A percentile compares a stretch with the other conserved stretches of the same genome.
Conservation (phyloP, 2,113 vertebrate genomes). For the Saguinus midas region DNA sequence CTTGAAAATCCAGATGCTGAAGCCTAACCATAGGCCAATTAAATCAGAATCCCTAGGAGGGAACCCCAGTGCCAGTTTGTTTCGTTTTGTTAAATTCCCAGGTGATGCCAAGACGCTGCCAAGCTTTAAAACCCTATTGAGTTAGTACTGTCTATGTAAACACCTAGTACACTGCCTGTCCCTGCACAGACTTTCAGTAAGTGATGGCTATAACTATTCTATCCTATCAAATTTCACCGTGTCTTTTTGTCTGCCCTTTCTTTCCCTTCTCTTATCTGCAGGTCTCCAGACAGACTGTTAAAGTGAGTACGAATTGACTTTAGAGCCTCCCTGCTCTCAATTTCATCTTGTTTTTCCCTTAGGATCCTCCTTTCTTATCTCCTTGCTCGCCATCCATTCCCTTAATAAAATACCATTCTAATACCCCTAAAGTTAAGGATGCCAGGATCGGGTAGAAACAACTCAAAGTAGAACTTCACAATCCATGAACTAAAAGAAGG, state of each 20-base stretch:
- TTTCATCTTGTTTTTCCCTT: not conserved
- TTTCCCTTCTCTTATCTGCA: not conserved
- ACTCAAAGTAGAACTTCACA: not conserved
- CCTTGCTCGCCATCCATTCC: not conserved
- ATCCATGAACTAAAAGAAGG: not conserved
- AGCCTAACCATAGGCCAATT: not conserved
- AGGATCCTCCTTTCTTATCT: not conserved
- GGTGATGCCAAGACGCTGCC: not conserved
- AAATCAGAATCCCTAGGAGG: not conserved
- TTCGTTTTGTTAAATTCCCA: not conserved
- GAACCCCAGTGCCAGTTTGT: not conserved
- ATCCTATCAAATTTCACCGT: not conserved
- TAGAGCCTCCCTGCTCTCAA: not conserved
- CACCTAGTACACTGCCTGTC: no score
- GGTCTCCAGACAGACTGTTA: not conserved
- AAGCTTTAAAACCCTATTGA: not conserved
- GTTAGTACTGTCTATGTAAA: no score
- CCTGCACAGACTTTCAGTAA: not conserved
- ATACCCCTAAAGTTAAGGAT: not conserved
- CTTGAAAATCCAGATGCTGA: not conserved
- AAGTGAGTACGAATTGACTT: not conserved
- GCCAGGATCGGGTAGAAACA: not conserved
- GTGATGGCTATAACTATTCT: not conserved
- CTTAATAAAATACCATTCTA: not conserved
- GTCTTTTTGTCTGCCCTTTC: not conserved